phyloP scores from a whole-genome alignment of 2,888 invertebrate species.

The Teleogryllus oceanicus region DNA sequence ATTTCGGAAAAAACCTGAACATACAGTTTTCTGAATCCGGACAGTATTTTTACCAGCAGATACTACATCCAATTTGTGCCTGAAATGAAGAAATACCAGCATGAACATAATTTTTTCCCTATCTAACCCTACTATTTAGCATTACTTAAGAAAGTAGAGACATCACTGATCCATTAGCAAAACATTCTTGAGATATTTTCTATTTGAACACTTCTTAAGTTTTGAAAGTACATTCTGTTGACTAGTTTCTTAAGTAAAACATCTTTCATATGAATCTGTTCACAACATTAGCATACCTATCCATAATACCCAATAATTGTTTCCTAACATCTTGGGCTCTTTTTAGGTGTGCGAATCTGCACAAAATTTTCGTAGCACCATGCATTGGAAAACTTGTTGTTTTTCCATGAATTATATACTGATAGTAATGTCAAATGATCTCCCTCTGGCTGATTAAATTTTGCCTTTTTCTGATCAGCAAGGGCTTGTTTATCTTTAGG shows the following conservation, averaged over 20 bases:
- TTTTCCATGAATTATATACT: constrained; percentile 99
- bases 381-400: constrained; percentile 97
- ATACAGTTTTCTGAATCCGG: constrained; percentile 94
- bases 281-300: constrained; percentile 56
- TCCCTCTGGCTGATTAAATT: constrained; percentile 98
- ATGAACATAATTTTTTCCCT: too few species aligned
- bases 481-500: constrained; percentile 94
- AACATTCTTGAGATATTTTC: too few species aligned
- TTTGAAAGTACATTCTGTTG: too few species aligned
- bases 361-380: constrained; percentile 99
- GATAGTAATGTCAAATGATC: constrained; percentile 96
- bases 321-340: constrained; percentile 97
- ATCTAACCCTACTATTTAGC: too few species aligned
- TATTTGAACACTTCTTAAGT: too few species aligned
- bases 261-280: too few species aligned
- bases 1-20: constrained; percentile 97
- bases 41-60: constrained; percentile 95
- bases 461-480: constrained; percentile 98
- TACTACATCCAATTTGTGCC: constrained; percentile 93
- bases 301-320: constrained; percentile 96
- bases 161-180: too few species aligned
- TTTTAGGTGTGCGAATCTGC: constrained; percentile 91
- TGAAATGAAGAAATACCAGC: constrained; percentile 43
- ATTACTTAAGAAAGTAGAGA: too few species aligned
- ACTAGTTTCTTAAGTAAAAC: too few species aligned